Base-by-base conservation (phyloP, 2,888 invertebrate genomes). In the Pollenia angustigena region DNA sequence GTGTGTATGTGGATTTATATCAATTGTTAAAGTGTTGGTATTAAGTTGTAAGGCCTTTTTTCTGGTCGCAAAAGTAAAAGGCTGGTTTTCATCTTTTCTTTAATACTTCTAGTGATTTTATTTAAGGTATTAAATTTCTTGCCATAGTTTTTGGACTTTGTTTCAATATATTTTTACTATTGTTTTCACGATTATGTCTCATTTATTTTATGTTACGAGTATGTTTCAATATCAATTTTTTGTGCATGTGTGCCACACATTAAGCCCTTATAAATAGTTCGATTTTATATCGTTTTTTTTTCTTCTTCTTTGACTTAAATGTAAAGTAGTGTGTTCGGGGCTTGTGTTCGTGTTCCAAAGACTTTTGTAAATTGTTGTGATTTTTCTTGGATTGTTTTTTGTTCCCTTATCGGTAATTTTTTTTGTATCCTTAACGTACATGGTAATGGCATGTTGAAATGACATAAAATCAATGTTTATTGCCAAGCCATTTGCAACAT, bases 401-500 rank as follows among this genome's bases (percentile, higher is more conserved):
- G 44, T 64, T 79, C 44, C 71, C 18, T 76, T 76, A 68, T 40
- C 58, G 48, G 23, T 42, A 66, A 54, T 62, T 66, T 76, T 76
- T 58, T 3, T 74, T 2, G 16, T 32, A 11, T 54, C 48, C 16
- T 80, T 66, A 62, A 74, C 74, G 78, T 79, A 18, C 75, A 72
- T 81, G 71, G 83, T 76, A 87, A 87, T 83, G 80, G 78, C 86
- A 83, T 87, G 86, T 87, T 87, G 86, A 87, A 87, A 87, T 83
- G 86, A 87, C 86, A 87, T 87, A 83, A 87, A 87, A 87, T 87
- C 86, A 83, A 81, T 87, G 86, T 83, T 87, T 87, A 87, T 87
- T 83, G 80, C 66, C 71, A 66, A 78, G 80, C 81, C 86, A 87
- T 87, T 87, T 87, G 80, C 83, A 86, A 83, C 86, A 87, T 87